These are phyloP conservation scores for Xylota sylvarum DNA, from an alignment of 2,888 invertebrate species.

Conservation along the genomic window DNA sequence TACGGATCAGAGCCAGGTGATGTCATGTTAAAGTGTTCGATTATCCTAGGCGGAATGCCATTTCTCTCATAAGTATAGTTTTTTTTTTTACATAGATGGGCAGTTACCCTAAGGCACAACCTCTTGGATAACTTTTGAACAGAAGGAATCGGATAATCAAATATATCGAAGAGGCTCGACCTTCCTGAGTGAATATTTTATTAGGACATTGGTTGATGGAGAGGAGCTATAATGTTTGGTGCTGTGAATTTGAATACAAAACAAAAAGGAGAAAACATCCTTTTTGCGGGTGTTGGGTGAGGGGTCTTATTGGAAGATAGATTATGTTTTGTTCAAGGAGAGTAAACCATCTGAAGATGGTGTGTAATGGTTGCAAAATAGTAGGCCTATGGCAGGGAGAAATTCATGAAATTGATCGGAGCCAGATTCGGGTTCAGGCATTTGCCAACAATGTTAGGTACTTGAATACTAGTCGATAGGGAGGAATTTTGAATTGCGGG, in stretches of 20 bases:
- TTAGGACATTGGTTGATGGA: background rate
- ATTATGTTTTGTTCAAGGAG: conserved; percentile 5
- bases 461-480: background rate
- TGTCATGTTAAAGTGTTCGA: too few species aligned
- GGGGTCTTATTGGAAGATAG: conserved; percentile 9
- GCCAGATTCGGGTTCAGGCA: background rate
- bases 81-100: too few species aligned
- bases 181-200: conserved; percentile 44
- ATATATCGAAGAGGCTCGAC: too few species aligned
- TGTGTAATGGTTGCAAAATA: conserved; percentile 5
- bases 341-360: conserved; percentile 12
- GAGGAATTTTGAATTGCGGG: background rate
- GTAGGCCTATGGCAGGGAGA: background rate
- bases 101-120: too few species aligned
- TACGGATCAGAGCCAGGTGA: too few species aligned
- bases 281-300: background rate
- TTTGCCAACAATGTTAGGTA: too few species aligned
- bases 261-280: background rate
- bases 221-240: background rate
- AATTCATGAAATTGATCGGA: background rate
- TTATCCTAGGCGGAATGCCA: too few species aligned
- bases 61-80: too few species aligned
- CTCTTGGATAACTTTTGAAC: too few species aligned
- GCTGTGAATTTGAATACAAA: conserved; percentile 13
- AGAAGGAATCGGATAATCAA: too few species aligned